phyloP scores from a whole-genome alignment of 2,888 invertebrate genomes.

The Dorcus parallelipipedus region DNA sequence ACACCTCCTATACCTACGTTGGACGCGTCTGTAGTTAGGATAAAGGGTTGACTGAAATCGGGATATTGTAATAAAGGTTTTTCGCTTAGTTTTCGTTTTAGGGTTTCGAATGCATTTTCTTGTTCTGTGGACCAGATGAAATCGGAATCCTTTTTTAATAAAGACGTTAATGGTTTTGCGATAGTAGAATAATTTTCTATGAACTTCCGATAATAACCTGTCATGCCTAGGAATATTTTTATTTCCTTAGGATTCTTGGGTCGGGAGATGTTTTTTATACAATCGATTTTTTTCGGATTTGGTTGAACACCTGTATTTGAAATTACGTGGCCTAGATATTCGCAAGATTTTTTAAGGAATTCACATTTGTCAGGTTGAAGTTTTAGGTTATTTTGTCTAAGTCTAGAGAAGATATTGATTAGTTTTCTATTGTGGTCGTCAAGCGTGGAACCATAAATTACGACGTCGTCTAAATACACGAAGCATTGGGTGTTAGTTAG shows the following conservation, averaged over 20 bases:
- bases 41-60: conserved; percentile 24
- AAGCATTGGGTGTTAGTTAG: too few relatives aligned
- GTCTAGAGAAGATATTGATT: conserved; percentile 25
- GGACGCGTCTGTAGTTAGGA: conserved; percentile 27
- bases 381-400: neutral
- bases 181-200: conserved; percentile 12
- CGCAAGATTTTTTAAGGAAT: neutral
- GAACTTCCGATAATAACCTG: conserved; percentile 13
- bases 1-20: conserved; percentile 26
- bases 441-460: conserved; percentile 28
- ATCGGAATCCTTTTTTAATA: conserved; percentile 15
- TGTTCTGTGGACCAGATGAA: too few relatives aligned
- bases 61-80: conserved; percentile 19
- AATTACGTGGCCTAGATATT: neutral
- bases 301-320: neutral
- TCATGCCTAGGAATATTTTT: conserved; percentile 6
- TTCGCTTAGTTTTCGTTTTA: conserved; percentile 4
- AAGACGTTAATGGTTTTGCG: conserved; percentile 18
- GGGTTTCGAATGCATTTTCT: too few relatives aligned
- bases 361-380: too few relatives aligned
- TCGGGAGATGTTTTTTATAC: neutral
- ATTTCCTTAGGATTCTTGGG: conserved; percentile 1
- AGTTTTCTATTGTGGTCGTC: conserved; percentile 29
- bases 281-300: too few relatives aligned
- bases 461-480: conserved; percentile 23